Base-by-base conservation (phyloP, 2,113 vertebrate species). In the Trichomycterus rosablanca region DNA sequence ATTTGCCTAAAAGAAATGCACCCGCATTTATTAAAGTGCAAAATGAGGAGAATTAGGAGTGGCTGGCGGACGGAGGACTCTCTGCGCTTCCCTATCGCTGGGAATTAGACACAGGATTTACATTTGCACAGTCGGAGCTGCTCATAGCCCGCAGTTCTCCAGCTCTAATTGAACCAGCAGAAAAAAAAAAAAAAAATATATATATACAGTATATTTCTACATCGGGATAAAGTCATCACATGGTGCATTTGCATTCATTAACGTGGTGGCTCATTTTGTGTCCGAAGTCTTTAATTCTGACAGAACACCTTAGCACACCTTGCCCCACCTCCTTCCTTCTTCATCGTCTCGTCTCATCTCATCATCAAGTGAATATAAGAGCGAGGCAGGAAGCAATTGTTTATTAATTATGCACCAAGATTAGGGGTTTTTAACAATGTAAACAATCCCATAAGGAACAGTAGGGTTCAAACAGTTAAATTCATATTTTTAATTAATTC, bases 1-100 rank as follows among this genome's bases (percentile, higher is more conserved):
- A 78, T 85, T 88, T 83, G 83, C 78, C 78, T 85, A 86, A 90
- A 89, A 89, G 89, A 86, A 59, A 89, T 75, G 81, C 67, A 89
- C 81, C 81, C 83, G 85, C 87, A 88, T 89, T 87, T 86, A 89
- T 89, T 86, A 74, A 76, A 0, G 35, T 22, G 42, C 58, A 76
- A 59, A 82, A 83, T 75, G 59, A 67, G 57, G 82, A 75, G 81
- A 87, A 79, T 82, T 78, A 76, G 67, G 44, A 24, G 3, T 35
- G 40, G 66, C 55, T 37, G 57, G 19, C 56, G 20, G 52, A 50
- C 57, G 54, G 54, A 63, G 46, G n/a, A 44, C 66, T 49, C n/a
- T 22, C 30, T 23, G n/a, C 8, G 18, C 14, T 15, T 39, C 56
- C 44, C 18, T 50, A 61, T 66, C 50, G 59, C 52, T 6, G 46